Percentiles rank a stretch among this genome's conserved stretches.
Conservation (phyloP, 1,140 invertebrate genomes). For the Scaptomyza pallida region DNA sequence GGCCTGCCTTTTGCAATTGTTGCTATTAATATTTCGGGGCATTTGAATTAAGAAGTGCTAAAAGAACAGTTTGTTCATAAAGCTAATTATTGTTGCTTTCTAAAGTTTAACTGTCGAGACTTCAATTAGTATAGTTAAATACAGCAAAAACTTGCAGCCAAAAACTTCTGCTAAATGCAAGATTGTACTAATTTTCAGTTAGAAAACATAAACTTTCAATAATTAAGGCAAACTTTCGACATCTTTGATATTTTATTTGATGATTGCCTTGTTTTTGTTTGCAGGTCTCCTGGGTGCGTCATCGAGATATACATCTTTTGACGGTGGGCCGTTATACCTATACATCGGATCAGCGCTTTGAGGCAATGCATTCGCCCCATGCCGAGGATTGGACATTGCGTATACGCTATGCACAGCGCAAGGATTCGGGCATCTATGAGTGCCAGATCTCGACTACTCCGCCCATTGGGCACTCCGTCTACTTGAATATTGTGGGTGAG, state of each 20-base stretch:
- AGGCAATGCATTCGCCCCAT: conserved; percentile 90
- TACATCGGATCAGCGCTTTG: conserved; percentile 93
- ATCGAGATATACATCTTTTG: conserved; percentile 93
- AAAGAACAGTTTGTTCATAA: background rate
- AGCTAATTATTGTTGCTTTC: background rate
- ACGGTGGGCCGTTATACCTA: conserved; percentile 94
- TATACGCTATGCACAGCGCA: conserved; percentile 90
- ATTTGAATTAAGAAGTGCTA: background rate
- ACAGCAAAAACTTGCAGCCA: too few species aligned
- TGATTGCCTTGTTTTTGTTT: background rate
- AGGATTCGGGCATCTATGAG: conserved; percentile 93
- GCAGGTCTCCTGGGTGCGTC: conserved; percentile 95
- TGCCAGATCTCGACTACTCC: conserved; percentile 95
- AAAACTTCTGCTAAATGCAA: too few species aligned
- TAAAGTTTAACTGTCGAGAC: background rate
- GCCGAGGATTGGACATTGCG: conserved; percentile 91
- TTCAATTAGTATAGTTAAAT: too few species aligned
- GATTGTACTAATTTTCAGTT: too few species aligned
- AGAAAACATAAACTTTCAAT: too few species aligned
- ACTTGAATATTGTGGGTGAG: conserved; percentile 92
- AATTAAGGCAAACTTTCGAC: too few species aligned
- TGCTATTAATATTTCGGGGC: background rate
- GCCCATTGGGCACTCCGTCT: conserved; percentile 90
- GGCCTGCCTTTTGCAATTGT: background rate
- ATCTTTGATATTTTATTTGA: background rate